Evolutionary conservation across 2,113 vertebrate species (phyloP).

Genomic region (Ginglymostoma cirratum): DNA sequence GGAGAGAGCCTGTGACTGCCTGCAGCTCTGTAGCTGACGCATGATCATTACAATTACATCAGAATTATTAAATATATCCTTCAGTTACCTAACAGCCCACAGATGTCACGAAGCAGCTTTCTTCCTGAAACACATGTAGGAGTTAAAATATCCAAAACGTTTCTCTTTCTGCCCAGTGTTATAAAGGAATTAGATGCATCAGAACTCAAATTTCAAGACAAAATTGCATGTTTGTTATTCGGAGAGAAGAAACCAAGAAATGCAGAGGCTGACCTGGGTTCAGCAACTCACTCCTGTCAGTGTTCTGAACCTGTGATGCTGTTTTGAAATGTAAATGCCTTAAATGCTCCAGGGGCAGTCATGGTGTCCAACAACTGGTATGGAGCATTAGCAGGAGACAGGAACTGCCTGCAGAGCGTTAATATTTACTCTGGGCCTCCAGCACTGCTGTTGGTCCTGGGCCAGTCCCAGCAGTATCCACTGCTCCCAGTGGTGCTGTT

Average conservation of each 20-base stretch:
- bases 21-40: constrained; percentile 28
- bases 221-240: background rate
- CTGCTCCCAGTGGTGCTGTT: background rate
- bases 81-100: constrained; percentile 1
- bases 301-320: background rate
- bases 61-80: constrained; percentile 32
- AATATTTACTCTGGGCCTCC: background rate
- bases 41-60: constrained; percentile 31
- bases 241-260: background rate
- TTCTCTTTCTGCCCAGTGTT: background rate
- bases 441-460: background rate
- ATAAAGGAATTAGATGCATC: background rate
- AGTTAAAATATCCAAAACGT: background rate
- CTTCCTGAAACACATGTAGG: background rate
- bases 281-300: too few relatives aligned
- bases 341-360: background rate
- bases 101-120: background rate
- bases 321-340: background rate
- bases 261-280: background rate
- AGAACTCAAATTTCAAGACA: background rate
- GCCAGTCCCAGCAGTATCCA: background rate
- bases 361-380: background rate
- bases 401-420: background rate
- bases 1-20: constrained; percentile 19
- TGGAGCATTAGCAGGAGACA: background rate